Percentiles rank a stretch among this genome's conserved stretches.
Evolutionary conservation across 2,888 invertebrate genomes (phyloP).

Genomic region (Cephus pygmeus): DNA sequence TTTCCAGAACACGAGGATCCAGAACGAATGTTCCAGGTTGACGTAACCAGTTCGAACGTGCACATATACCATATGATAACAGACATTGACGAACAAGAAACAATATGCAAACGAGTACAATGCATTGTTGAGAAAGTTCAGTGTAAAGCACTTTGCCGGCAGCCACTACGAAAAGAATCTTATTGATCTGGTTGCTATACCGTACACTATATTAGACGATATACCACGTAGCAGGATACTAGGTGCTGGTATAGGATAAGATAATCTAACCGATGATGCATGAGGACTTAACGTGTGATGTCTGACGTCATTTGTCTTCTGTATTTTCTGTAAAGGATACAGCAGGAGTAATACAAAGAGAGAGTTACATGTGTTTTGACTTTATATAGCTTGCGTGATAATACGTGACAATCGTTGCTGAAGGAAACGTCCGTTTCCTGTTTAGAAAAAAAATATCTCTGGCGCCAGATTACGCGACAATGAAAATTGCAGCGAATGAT

Average conservation of each 20-base stretch:
- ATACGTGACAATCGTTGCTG: neutral
- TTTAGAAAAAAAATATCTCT: neutral
- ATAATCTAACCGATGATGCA: neutral
- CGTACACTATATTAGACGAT: neutral
- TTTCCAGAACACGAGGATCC: neutral
- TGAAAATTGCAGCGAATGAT: neutral
- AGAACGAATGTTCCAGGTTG: neutral
- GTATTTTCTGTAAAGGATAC: neutral
- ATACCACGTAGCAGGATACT: neutral
- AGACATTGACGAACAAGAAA: neutral
- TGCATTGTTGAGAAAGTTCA: neutral
- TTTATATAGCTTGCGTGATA: neutral
- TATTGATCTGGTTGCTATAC: neutral
- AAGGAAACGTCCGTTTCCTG: neutral
- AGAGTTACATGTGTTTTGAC: neutral
- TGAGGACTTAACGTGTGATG: neutral
- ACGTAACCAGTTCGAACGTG: neutral
- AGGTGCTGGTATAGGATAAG: neutral
- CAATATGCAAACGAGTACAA: neutral
- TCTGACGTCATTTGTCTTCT: neutral
- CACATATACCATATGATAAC: neutral
- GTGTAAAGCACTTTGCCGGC: neutral
- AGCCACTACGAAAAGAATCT: neutral
- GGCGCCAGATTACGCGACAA: neutral
- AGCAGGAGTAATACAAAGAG: neutral